phyloP scores from a whole-genome alignment of 2,797 vertebrate genomes.

The Spinibarbus caldwelli region DNA sequence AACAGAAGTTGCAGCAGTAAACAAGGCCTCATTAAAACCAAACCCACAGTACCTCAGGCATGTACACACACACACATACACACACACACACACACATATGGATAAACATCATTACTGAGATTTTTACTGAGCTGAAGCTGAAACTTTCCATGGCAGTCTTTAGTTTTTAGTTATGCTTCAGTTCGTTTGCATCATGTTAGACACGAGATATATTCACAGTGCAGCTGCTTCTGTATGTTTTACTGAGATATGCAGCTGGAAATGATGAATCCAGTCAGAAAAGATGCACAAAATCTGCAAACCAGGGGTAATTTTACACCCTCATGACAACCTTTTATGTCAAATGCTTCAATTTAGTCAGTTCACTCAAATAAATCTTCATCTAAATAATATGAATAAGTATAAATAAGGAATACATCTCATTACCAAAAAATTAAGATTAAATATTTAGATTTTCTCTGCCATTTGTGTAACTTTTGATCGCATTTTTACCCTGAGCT shows the following conservation, averaged over 20 bases:
- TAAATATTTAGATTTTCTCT: background rate
- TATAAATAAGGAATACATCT: background rate
- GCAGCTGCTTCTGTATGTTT: background rate
- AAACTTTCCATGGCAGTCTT: background rate
- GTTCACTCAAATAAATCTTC: too few relatives aligned
- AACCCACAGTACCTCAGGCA: conserved; percentile 13
- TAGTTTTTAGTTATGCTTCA: background rate
- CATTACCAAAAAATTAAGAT: background rate
- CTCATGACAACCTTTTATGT: background rate
- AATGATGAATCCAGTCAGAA: background rate
- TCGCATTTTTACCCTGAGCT: background rate
- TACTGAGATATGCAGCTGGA: background rate
- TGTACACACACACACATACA: conserved; percentile 13
- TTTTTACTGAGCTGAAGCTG: conserved; percentile 9
- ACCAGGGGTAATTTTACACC: background rate
- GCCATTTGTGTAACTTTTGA: background rate
- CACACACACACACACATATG: conserved; percentile 10
- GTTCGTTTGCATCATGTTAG: conserved; percentile 7
- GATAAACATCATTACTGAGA: conserved; percentile 21
- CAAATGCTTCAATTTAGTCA: too few relatives aligned
- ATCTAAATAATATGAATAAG: too few relatives aligned
- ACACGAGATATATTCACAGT: background rate
- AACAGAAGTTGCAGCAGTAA: conserved; percentile 20
- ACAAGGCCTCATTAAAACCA: conserved; percentile 39
- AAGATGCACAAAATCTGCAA: background rate